Base-by-base conservation (phyloP, 1,140 invertebrate species). In the Polyergus mexicanus region DNA sequence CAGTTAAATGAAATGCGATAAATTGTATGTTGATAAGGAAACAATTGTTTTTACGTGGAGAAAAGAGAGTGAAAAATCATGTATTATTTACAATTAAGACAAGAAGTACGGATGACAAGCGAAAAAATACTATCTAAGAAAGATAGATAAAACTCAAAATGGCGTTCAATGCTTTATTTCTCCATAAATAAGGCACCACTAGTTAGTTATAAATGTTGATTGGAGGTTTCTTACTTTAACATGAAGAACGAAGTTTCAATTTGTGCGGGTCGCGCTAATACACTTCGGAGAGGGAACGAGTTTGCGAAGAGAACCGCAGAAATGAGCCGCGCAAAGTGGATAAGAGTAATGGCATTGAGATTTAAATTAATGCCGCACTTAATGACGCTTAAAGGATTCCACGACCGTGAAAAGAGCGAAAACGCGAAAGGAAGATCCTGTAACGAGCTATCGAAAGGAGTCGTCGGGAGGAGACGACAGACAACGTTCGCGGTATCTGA, bases 311-410 rank as follows among this genome's bases (percentile, higher is more conserved):
- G 32, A 85, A 47, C 74, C 35, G 63, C 54, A 41, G 22, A 80
- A 25, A 32, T 35, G 66, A 72, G 44, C 47, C 32, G 75, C 13
- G 84, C 44, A 81, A 85, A 81, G 75, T 85, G 56, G 83, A 78
- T 75, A 71, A 87, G 65, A 87, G 83, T 78, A 85, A 84, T 75
- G 51, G 44, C 86, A 78, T 87, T 85, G 83, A 87, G 65, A 87
- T 87, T 87, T 56, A 85, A 87, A 87, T 87, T 87, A 87, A 78
- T 87, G 74, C 74, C 38, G 11, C 65, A 83, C 66, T 87, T 87
- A 87, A 87, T 87, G 86, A 87, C 86, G 66, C 86, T 87, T 85
- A 85, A 85, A 87, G 56, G 72, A 84, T 63, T 78, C 56, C 62
- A 19, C 62, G 35, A 47, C 51, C 19, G 75, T 68, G 75, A 68